phyloP scores from a whole-genome alignment of 2,113 vertebrate species.

The Oncorhynchus tshawytscha region DNA sequence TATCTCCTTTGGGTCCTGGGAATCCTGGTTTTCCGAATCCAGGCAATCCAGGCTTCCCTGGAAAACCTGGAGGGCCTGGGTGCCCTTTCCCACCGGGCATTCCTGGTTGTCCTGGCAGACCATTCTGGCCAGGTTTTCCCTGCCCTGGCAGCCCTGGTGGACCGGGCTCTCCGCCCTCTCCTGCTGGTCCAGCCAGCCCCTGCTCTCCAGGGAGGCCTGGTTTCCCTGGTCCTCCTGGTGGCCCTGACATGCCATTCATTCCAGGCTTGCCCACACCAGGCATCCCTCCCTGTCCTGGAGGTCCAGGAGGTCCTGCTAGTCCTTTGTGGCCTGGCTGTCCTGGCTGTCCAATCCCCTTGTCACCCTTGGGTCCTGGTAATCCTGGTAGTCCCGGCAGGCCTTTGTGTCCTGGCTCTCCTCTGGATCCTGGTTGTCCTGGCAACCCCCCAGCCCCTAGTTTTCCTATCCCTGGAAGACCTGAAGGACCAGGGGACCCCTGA shows the following conservation, averaged over 20 bases:
- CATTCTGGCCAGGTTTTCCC: constrained; percentile 88
- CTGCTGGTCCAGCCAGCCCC: constrained; percentile 80
- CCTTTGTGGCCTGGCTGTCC: constrained; percentile 90
- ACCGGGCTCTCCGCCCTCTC: constrained; percentile 82
- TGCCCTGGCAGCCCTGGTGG: constrained; percentile 85
- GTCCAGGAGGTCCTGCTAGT: constrained; percentile 81
- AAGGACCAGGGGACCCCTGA: constrained; percentile 84
- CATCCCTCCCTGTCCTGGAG: constrained; percentile 83
- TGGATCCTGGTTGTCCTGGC: constrained; percentile 85
- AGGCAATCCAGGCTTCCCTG: constrained; percentile 86
- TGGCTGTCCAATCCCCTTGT: constrained; percentile 87
- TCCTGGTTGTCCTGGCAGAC: constrained; percentile 88
- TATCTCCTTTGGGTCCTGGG: constrained; percentile 88
- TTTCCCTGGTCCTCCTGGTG: constrained; percentile 83
- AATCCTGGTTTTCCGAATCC: constrained; percentile 92
- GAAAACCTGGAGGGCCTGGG: constrained; percentile 85
- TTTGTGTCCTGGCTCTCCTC: constrained; percentile 91
- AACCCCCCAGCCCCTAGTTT: constrained; percentile 86
- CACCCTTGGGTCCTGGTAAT: constrained; percentile 90
- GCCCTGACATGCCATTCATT: constrained; percentile 85
- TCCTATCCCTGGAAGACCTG: constrained; percentile 88
- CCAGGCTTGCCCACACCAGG: constrained; percentile 91
- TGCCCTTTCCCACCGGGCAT: constrained; percentile 89
- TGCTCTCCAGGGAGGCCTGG: constrained; percentile 83
- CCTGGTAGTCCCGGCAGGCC: constrained; percentile 87